Conservation (phyloP, 2,888 invertebrate genomes). For the Zygothrica quintamaculata region DNA sequence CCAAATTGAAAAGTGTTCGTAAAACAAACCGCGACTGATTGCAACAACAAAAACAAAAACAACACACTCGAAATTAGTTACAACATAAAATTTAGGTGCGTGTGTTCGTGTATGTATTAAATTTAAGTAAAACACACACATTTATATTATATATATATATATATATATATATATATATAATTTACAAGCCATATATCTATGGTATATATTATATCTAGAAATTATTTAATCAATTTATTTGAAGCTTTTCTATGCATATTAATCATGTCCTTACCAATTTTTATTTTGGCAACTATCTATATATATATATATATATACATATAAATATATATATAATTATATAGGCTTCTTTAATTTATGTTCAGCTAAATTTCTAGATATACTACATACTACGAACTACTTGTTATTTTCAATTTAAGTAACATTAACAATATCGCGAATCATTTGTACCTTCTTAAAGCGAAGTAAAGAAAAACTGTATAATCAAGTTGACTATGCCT, state of each 20-base stretch:
- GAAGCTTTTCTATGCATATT: neutral
- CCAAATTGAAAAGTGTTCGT: slow-evolving; percentile 57
- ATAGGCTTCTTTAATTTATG: too few relatives aligned
- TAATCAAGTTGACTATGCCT: slow-evolving; percentile 46
- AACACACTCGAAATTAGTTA: slow-evolving; percentile 41
- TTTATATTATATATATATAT: neutral
- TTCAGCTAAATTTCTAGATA: slow-evolving; percentile 30
- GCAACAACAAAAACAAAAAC: too few relatives aligned
- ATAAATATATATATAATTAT: too few relatives aligned
- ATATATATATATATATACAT: too few relatives aligned
- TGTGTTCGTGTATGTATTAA: slow-evolving; percentile 4
- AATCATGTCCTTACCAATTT: neutral
- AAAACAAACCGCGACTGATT: slow-evolving; percentile 51
- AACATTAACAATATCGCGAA: slow-evolving; percentile 29
- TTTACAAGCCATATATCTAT: slow-evolving; percentile 5
- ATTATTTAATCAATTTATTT: neutral
- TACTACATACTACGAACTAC: slow-evolving; percentile 12
- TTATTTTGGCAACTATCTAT: slow-evolving; percentile 8
- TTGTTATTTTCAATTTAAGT: slow-evolving; percentile 29
- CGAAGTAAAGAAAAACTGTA: slow-evolving; percentile 22
- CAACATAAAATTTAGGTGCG: slow-evolving; percentile 8
- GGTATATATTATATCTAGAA: neutral
- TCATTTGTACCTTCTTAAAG: slow-evolving; percentile 56
- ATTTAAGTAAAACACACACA: too few relatives aligned
- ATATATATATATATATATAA: neutral